phyloP scores from a whole-genome alignment of 2,888 invertebrate species.

The Dasysyrphus albostriatus region DNA sequence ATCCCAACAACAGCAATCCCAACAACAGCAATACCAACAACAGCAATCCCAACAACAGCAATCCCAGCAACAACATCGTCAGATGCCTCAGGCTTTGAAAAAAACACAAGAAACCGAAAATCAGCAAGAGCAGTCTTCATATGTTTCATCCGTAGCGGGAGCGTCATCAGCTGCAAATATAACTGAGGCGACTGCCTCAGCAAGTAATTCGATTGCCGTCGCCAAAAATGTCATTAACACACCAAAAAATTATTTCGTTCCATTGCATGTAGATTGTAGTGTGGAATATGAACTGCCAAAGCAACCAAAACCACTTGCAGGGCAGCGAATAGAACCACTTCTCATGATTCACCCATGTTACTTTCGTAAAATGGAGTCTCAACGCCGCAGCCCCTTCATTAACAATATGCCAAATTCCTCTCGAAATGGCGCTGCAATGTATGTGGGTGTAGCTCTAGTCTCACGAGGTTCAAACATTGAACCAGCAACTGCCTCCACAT shows the following conservation, averaged over 20 bases:
- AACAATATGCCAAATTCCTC: conserved; percentile 90
- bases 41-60: conserved; percentile 76
- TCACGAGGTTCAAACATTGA: conserved; percentile 49
- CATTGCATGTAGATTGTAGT: conserved; percentile 95
- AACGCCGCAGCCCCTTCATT: conserved; percentile 92
- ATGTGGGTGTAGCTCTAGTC: conserved; percentile 76
- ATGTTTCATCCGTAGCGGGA: conserved; percentile 38
- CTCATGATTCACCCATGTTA: conserved; percentile 96
- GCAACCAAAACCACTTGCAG: conserved; percentile 94
- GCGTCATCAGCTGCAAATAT: conserved; percentile 76
- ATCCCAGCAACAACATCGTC: conserved; percentile 70
- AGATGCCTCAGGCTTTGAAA: conserved; percentile 73
- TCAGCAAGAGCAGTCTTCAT: conserved; percentile 76
- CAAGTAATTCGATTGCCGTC: conserved; percentile 85
- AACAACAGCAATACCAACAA: conserved; percentile 72
- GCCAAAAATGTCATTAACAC: conserved; percentile 76
- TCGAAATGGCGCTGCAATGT: conserved; percentile 82
- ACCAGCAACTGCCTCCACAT: conserved; percentile 77
- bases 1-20: conserved; percentile 75
- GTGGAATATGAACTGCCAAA: conserved; percentile 96
- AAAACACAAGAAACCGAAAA: conserved; percentile 58
- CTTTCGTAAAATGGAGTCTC: conserved; percentile 93
- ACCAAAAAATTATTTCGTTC: conserved; percentile 93
- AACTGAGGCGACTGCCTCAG: conserved; percentile 82
- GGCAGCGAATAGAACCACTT: conserved; percentile 92